These are phyloP conservation scores for Teleiodes luculella DNA, from an alignment of 2,888 invertebrate species.

Conservation along the genomic window DNA sequence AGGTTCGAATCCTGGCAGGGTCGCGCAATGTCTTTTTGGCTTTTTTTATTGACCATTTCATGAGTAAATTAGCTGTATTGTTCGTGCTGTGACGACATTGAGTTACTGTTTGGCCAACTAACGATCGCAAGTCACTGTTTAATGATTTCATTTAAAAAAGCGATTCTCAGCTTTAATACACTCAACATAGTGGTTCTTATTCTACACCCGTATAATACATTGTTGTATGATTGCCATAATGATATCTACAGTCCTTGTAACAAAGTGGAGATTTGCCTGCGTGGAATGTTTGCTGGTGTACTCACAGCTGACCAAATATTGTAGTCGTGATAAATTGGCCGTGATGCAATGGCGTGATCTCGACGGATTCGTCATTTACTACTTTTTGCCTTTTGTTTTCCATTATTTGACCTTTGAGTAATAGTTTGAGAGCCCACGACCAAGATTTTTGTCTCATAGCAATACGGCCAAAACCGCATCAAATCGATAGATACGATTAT, in stretches of 20 bases:
- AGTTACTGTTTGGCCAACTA: constrained; percentile 60
- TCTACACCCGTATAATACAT: constrained; percentile 25
- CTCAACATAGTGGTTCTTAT: constrained; percentile 40
- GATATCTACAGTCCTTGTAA: constrained; percentile 19
- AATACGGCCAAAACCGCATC: too few species aligned
- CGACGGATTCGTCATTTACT: constrained; percentile 28
- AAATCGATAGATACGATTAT: too few species aligned
- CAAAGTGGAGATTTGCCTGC: background rate
- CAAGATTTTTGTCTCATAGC: too few species aligned
- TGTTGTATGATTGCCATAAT: constrained; percentile 23
- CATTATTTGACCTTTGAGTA: background rate
- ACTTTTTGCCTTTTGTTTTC: constrained; percentile 8
- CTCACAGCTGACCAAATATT: constrained; percentile 77
- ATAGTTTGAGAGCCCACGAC: too few species aligned
- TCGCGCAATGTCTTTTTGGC: constrained; percentile 45
- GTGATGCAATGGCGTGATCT: constrained; percentile 75
- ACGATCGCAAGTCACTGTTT: constrained; percentile 36
- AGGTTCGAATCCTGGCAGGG: constrained; percentile 83
- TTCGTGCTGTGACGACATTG: constrained; percentile 50
- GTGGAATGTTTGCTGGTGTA: constrained; percentile 17
- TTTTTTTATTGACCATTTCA: constrained; percentile 35
- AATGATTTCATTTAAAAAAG: constrained; percentile 30
- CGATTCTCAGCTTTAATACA: constrained; percentile 36
- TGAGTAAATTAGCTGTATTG: constrained; percentile 55
- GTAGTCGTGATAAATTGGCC: constrained; percentile 74